Percentiles rank a stretch among this genome's conserved stretches.
These are phyloP conservation scores for Hylyphantes graminicola DNA, from an alignment of 1,140 invertebrate species.

Conservation along the genomic window DNA sequence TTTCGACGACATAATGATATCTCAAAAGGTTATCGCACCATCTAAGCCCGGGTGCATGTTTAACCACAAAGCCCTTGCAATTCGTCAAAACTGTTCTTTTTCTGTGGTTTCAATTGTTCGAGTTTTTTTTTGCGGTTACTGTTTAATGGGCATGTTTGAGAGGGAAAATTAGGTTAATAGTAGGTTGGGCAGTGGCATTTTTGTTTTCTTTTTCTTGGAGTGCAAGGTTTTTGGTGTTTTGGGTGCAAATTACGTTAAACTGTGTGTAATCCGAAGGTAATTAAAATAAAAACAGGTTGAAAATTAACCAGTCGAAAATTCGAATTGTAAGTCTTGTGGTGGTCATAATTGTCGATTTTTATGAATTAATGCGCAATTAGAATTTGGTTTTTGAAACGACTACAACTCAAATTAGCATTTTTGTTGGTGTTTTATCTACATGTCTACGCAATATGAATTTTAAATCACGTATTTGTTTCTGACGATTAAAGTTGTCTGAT, in stretches of 20 bases:
- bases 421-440: no score
- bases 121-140: constrained; percentile 26
- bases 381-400: no score
- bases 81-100: constrained; percentile 9
- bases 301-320: neutral
- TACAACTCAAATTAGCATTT: no score
- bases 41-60: neutral
- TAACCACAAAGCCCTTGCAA: neutral
- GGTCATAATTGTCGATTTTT: no score
- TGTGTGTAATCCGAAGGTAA: neutral
- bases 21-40: constrained; percentile 8
- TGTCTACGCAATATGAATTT: no score
- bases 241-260: neutral
- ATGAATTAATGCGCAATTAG: no score
- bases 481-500: no score
- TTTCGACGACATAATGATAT: constrained; percentile 12
- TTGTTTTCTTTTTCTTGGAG: neutral
- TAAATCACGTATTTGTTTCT: no score
- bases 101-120: constrained; percentile 33
- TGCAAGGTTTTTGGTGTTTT: constrained; percentile 3
- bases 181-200: neutral
- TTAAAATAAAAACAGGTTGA: neutral
- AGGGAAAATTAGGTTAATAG: constrained; percentile 19
- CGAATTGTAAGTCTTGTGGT: no score
- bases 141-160: constrained; percentile 20